Base-by-base conservation (phyloP, 2,113 vertebrate genomes). In the Chaetura pelagica region DNA sequence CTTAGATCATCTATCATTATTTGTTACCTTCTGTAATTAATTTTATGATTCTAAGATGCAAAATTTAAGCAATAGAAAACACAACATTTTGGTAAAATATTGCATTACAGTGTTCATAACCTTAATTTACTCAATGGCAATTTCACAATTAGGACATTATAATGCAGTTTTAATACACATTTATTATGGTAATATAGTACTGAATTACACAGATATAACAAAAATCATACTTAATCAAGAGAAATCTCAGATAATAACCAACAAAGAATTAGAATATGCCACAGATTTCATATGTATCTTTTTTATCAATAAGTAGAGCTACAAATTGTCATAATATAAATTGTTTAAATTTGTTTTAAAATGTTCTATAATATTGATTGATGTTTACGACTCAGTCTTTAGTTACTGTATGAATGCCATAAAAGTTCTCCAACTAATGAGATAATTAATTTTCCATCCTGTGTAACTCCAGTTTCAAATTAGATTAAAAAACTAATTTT, bases 191-290 rank as follows among this genome's bases (percentile, higher is more conserved):
- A 95, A 95, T 67, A 62, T 93, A 95, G 72, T 86, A 35, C 76
- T 75, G 83, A 96, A 84, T 91, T 81, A 89, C 61, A 90, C 22
- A 87, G 75, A 94, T 76, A 91, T 6, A 95, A 85, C 34, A 82
- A 67, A 75, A 96, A 92, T 88, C 57, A 51, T 35, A 93, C 68
- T 91, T 95, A 95, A 95, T 93, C 85, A 86, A 92, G 38, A 92
- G 48, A 63, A 91, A 59, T 86, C 61, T 59, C 64, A 93, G 54
- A 92, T 44, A 93, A 90, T 86, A 95, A 55, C 30, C 54, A 91
- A 34, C 62, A 76, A 94, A 44, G 64, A 93, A 85, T 77, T 66
- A 93, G 59, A 90, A 83, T 51, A 89, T 44, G 55, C 55, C 35
- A 57, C 57, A 52, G 51, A 85, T n/a, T 76, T 91, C 64, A 26